Evolutionary conservation across 2,797 vertebrate species (phyloP).

Genomic region (Syngnathus rostellatus): DNA sequence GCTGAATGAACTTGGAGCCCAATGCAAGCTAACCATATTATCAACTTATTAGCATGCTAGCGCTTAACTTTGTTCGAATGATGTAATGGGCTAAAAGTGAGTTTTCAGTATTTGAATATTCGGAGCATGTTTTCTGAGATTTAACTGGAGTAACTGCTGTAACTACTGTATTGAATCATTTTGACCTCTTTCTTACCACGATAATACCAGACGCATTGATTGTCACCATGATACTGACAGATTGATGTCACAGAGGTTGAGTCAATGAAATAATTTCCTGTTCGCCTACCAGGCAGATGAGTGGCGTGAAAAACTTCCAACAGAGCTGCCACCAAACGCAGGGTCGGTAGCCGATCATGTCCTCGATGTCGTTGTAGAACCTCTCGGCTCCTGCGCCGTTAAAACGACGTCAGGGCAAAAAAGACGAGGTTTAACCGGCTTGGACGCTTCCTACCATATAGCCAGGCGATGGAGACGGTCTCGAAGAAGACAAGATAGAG

Average conservation of each 20-base stretch:
- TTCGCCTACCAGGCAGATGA: constrained; percentile 78
- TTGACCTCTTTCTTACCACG: not conserved
- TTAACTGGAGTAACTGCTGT: too few relatives aligned
- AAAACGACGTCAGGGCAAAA: constrained; percentile 11
- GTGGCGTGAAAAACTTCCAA: constrained; percentile 81
- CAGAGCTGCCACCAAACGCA: constrained; percentile 87
- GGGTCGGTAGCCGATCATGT: constrained; percentile 88
- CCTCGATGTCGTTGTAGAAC: constrained; percentile 84
- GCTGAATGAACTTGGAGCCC: too few relatives aligned
- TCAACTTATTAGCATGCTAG: too few relatives aligned
- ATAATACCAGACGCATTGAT: not conserved
- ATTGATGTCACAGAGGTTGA: not conserved
- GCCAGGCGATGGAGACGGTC: constrained; percentile 85
- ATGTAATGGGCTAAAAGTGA: too few relatives aligned
- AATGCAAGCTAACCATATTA: too few relatives aligned
- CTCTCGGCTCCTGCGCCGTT: constrained; percentile 74
- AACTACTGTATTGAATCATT: too few relatives aligned
- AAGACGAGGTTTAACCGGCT: not conserved
- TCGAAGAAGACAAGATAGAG: constrained; percentile 91
- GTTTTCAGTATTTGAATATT: too few relatives aligned
- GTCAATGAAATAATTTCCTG: constrained; percentile 4
- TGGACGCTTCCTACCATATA: constrained; percentile 72
- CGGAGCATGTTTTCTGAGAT: too few relatives aligned
- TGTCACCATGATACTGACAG: not conserved
- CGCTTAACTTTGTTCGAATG: too few relatives aligned